Evolutionary conservation across 2,888 invertebrate genomes (phyloP), one percentile per base, ranked within the genome.

Genomic region (Tenthredo mesomela): DNA sequence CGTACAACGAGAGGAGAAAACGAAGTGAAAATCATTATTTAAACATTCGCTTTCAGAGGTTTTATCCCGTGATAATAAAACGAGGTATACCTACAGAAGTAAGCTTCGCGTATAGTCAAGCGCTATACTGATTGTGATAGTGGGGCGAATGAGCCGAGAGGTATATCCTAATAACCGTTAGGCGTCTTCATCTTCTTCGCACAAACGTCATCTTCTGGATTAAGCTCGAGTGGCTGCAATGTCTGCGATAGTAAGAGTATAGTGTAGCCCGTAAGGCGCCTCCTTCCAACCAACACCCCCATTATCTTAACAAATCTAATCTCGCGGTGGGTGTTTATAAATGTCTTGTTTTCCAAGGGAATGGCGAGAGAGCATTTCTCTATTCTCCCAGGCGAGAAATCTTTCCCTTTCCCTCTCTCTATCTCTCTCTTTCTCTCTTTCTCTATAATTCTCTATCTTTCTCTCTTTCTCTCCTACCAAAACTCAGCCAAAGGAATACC

Each of bases 241-340:
- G 86, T 85, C 87, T 87, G 87, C 87, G 90, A 91, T 91, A 90
- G 89, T 89, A 58, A 78, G 78, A 78, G 78, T 78, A 78, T 78
- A 78, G n/a, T n/a, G 6, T 47, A 61, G 78, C 58, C 78, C 78
- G 61, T 40, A 25, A 61, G 54, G 15, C 40, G 61, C 40, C 78
- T 43, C 65, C 65, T 82, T 29, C 89, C 91, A 90, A 91, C 89
- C 89, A 89, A 87, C 87, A 89, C 88, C 88, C 88, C 90, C 92
- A 92, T 93, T 93, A 93, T 93, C 92, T 92, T 92, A 93, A 93
- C 93, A 92, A 93, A 93, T 93, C 93, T 93, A 93, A 93, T 93
- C 92, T 93, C 89, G 90, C 89, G 89, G 91, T 91, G 90, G 92
- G 90, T 92, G 92, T 93, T 93, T 93, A 92, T 92, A 93, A 93